A percentile compares a stretch with the other conserved stretches of the same genome.
Conservation (phyloP, 2,113 vertebrate genomes). For the Salvator merianae region DNA sequence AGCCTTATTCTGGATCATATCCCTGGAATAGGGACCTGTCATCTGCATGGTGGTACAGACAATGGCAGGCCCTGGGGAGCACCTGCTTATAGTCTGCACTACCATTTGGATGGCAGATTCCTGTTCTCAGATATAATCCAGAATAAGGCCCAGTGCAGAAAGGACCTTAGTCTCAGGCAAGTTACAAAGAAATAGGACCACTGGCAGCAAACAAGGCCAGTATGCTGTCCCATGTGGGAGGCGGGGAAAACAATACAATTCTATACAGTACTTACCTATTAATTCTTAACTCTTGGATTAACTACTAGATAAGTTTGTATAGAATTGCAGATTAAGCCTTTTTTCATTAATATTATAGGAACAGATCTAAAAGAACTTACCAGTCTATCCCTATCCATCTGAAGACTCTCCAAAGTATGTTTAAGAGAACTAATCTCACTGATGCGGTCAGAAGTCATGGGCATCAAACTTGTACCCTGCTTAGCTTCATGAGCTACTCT, state of each 20-base stretch:
- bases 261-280: background rate
- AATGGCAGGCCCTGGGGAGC: too few relatives aligned
- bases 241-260: background rate
- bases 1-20: too few relatives aligned
- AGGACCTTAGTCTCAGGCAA: too few relatives aligned
- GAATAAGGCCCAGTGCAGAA: too few relatives aligned
- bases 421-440: constrained; percentile 58
- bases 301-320: background rate
- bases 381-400: constrained; percentile 61
- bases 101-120: too few relatives aligned
- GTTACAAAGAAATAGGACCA: too few relatives aligned
- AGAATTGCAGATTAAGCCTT: background rate
- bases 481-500: constrained; percentile 71
- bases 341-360: background rate
- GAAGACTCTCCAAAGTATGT: constrained; percentile 54
- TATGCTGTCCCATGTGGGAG: too few relatives aligned
- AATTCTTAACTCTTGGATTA: background rate
- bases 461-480: constrained; percentile 62
- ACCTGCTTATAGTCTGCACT: too few relatives aligned
- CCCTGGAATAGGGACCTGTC: too few relatives aligned
- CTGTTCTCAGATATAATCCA: too few relatives aligned
- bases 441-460: constrained; percentile 35
- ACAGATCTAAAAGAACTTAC: constrained; percentile 63
- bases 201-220: too few relatives aligned
- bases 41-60: too few relatives aligned